Percentiles rank a stretch among this genome's conserved stretches.
These are phyloP conservation scores for Argyresthia albistria DNA, from an alignment of 2,888 invertebrate species.

Conservation along the genomic window DNA sequence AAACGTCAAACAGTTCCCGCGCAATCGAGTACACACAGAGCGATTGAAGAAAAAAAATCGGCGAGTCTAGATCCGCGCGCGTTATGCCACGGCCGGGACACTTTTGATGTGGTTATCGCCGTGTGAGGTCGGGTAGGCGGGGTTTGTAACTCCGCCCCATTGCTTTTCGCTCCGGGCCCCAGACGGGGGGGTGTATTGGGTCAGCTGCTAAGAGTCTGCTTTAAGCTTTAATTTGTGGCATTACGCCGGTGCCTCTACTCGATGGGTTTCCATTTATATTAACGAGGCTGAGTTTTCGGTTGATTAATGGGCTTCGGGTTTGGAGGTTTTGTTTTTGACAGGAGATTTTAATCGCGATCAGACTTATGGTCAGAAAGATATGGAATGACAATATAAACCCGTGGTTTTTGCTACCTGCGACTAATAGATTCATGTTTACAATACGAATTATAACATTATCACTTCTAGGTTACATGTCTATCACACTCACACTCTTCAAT, in stretches of 20 bases:
- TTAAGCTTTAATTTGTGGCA: constrained; percentile 73
- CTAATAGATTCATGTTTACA: no score
- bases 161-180: constrained; percentile 49
- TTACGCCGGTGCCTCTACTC: constrained; percentile 50
- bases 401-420: no score
- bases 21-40: not conserved
- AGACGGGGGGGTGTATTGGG: constrained; percentile 58
- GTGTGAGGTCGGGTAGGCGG: constrained; percentile 43
- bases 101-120: constrained; percentile 57
- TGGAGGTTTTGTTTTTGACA: not conserved
- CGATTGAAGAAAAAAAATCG: constrained; percentile 16
- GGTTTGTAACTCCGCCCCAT: constrained; percentile 56
- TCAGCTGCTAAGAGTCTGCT: constrained; percentile 70
- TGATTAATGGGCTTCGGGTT: constrained; percentile 23
- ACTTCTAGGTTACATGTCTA: no score
- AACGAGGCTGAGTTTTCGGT: constrained; percentile 52
- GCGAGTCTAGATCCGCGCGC: constrained; percentile 39
- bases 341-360: no score
- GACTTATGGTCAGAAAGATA: not conserved
- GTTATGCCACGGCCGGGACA: constrained; percentile 44
- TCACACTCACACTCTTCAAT: no score
- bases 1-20: not conserved
- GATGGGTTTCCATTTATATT: constrained; percentile 46
- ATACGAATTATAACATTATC: no score
- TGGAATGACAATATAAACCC: no score